Evolutionary conservation across 1,140 invertebrate species (phyloP), one percentile per base, ranked within the genome.

Genomic region (Drosophila mayri): DNA sequence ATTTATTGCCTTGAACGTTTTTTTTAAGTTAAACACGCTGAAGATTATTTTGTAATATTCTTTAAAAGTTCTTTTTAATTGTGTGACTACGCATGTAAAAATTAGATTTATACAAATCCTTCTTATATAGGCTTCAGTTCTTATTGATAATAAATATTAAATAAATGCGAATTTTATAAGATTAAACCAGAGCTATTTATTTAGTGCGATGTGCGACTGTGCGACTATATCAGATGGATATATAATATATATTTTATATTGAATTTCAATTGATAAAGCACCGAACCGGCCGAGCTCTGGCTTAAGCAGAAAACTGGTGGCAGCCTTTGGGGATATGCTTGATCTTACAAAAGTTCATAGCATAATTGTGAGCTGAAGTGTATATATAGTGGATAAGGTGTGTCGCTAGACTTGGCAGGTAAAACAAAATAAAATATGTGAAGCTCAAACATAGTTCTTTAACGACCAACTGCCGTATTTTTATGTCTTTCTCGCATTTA

Each of bases 1-100:
- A 91, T 91, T 91, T 91, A 91, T 90, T 90, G 67, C 67, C 65
- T 90, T 90, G 54, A 72, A 79, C 32, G 41, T 57, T 61, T 58
- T 79, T 47, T 46, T 66, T 81, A 77, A 68, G 67, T 79, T 73
- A 70, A 68, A 64, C 25, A n/a, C 32, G 18, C 18, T 25, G 22
- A 44, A 37, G 62, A 60, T 60, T 49, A 59, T 50, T 55, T 81
- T 52, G 32, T 64, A 70, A 72, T 72, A 75, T 52, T 61, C 46
- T 63, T 85, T 46, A n/a, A 61, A 66, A n/a, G 8, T 18, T 41
- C 59, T 62, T 47, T 68, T 66, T 65, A 65, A 49, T 50, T 47
- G 30, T 74, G 28, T 62, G 50, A 22, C 63, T 70, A 67, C 62
- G 70, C 79, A 78, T 90, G 81, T 90, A 90, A 81, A 90, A 81